phyloP scores from a whole-genome alignment of 2,888 invertebrate genomes.

The Leptinotarsa rubiginosa region DNA sequence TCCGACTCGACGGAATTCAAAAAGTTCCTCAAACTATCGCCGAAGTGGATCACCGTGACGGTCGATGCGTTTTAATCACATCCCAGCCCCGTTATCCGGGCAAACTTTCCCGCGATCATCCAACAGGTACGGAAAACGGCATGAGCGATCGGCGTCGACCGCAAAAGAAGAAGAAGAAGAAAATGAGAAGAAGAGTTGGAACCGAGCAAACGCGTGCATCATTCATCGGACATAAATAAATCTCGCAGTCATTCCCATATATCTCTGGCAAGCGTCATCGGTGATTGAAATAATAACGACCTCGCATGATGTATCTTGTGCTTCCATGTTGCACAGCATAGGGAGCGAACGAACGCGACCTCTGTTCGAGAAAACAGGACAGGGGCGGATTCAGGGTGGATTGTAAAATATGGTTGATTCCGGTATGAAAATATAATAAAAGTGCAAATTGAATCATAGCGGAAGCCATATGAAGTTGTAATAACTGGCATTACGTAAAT shows the following conservation, averaged over 20 bases:
- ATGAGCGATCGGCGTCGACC: neutral
- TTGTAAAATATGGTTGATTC: neutral
- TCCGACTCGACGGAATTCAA: neutral
- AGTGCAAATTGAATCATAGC: too few relatives aligned
- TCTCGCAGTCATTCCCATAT: constrained; percentile 13
- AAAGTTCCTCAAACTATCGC: neutral
- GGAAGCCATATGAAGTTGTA: too few relatives aligned
- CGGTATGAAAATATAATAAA: neutral
- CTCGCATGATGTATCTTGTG: constrained; percentile 20
- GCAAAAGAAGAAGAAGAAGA: neutral
- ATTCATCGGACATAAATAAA: constrained; percentile 5
- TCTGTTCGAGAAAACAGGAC: neutral
- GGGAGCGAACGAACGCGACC: neutral
- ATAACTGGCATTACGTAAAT: too few relatives aligned
- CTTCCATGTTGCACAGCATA: constrained; percentile 20
- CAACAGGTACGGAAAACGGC: constrained; percentile 9
- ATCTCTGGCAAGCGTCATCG: constrained; percentile 15
- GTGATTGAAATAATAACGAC: constrained; percentile 31
- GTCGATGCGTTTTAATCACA: constrained; percentile 6
- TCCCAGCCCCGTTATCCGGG: neutral
- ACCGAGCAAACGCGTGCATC: constrained; percentile 11
- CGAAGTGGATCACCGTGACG: neutral
- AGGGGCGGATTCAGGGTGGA: neutral
- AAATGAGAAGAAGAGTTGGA: neutral
- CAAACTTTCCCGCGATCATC: constrained; percentile 10